Evolutionary conservation across 1,140 invertebrate genomes (phyloP), one percentile per base, ranked within the genome.

Genomic region (Pygmarrhopalites habei): DNA sequence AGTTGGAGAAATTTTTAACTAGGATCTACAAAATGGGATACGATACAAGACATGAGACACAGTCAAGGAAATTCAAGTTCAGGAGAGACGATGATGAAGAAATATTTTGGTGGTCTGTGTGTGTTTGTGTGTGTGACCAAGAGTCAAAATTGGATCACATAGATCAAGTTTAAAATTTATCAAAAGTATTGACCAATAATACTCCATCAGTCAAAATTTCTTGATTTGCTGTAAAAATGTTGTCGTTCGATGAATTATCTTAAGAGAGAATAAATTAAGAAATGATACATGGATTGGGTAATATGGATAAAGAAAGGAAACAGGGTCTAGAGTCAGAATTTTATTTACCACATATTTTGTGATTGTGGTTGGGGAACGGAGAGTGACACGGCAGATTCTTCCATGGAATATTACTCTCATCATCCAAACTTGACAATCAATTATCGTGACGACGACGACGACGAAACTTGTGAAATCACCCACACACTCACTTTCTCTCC

Each of bases 401-500:
- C 46, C 46, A 49, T 49, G 46, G 46, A 49, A 49, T 49, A 49
- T 49, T 49, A 49, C 46, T 19, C 7, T 49, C 19, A 49, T 49
- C 12, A 15, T n/a, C n/a, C n/a, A n/a, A n/a, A n/a, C n/a, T n/a
- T n/a, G n/a, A 49, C 23, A 10, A 12, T 49, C 35, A 39, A 7
- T 7, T 17, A 39, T 7, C 17, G 7, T 7, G 35, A 39, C 35
- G 35, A 39, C 35, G 7, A 39, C 10, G 35, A 39, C 7, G 35
- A 17, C 7, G 17, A 17, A 39, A 39, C 17, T 17, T 39, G 17
- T 7, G 7, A 39, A 17, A 39, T 39, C 10, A 7, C 17, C 35
- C 10, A 39, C 35, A 17, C 7, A 17, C 35, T 39, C 17, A 7
- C 17, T 39, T 17, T 39, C 17, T 39, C 17, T 17, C 17, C 17